A percentile compares a stretch with the other conserved stretches of the same genome.
phyloP scores from a whole-genome alignment of 1,140 invertebrate genomes.

The Bombus sylvicola region DNA sequence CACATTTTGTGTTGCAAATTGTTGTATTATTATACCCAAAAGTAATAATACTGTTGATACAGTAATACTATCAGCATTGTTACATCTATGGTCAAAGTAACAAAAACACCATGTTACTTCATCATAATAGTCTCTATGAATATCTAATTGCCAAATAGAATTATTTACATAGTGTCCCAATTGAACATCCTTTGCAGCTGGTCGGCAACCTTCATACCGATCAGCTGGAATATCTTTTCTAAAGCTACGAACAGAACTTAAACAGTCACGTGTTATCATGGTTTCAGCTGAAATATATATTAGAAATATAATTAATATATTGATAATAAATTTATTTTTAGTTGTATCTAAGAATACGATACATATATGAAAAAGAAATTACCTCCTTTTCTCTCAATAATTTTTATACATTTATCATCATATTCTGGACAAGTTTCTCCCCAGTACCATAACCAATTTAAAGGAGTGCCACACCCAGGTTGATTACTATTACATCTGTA shows the following conservation, averaged over 20 bases:
- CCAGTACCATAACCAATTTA: constrained; percentile 93
- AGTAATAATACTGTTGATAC: constrained; percentile 65
- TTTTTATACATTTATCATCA: constrained; percentile 95
- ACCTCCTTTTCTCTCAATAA: constrained; percentile 94
- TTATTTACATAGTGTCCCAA: constrained; percentile 95
- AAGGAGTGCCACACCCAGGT: constrained; percentile 92
- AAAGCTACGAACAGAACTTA: constrained; percentile 90
- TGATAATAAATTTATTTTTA: background rate
- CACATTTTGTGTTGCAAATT: constrained; percentile 43
- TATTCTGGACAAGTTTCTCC: constrained; percentile 90
- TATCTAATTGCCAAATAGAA: constrained; percentile 92
- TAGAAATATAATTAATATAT: background rate
- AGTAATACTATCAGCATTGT: constrained; percentile 79
- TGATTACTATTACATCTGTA: constrained; percentile 95
- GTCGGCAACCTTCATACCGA: constrained; percentile 94
- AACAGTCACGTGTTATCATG: constrained; percentile 92
- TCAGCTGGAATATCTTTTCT: constrained; percentile 96
- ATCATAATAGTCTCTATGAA: constrained; percentile 92
- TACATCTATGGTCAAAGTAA: constrained; percentile 95
- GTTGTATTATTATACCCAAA: constrained; percentile 50
- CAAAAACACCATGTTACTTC: constrained; percentile 95
- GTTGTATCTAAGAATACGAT: background rate
- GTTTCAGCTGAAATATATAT: constrained; percentile 85
- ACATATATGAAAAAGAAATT: constrained; percentile 2
- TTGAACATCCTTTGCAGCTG: constrained; percentile 90